Percentiles rank a stretch among this genome's conserved stretches.
phyloP scores from a whole-genome alignment of 2,113 vertebrate genomes.

The Stercorarius parasiticus region DNA sequence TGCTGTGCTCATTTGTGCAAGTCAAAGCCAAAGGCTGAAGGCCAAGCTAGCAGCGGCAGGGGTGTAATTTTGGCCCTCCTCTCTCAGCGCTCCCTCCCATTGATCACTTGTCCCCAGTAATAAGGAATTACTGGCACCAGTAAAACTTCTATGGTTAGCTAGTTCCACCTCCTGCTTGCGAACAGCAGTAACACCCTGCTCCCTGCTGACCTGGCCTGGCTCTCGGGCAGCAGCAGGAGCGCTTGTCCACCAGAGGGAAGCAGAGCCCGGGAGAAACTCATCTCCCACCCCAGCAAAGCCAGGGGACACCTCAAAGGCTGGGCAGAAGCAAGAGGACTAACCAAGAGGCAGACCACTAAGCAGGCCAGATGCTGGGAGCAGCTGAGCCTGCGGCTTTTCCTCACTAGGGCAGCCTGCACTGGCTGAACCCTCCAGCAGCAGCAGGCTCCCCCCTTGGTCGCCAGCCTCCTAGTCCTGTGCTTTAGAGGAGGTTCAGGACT shows the following conservation, averaged over 20 bases:
- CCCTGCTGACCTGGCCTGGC: not conserved
- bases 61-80: not conserved
- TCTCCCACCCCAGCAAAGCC: not conserved
- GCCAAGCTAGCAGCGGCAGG: fast-evolving
- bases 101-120: fast-evolving
- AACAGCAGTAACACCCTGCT: fast-evolving
- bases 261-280: not conserved
- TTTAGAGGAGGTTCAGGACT: not conserved
- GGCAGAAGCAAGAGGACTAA: not conserved
- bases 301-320: fast-evolving
- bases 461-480: not conserved
- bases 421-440: not conserved
- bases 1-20: not conserved
- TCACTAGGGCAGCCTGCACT: not conserved
- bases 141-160: not conserved
- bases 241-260: slow-evolving; percentile 7
- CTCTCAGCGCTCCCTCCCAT: not conserved
- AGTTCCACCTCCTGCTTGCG: not conserved
- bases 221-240: fast-evolving
- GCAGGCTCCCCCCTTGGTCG: not conserved
- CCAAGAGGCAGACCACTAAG: not conserved
- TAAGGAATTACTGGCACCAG: not conserved
- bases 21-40: not conserved
- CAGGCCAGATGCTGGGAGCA: not conserved
- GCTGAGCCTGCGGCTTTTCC: not conserved